Conservation (phyloP, 2,888 invertebrate species). For the Ecdyonurus torrentis region DNA sequence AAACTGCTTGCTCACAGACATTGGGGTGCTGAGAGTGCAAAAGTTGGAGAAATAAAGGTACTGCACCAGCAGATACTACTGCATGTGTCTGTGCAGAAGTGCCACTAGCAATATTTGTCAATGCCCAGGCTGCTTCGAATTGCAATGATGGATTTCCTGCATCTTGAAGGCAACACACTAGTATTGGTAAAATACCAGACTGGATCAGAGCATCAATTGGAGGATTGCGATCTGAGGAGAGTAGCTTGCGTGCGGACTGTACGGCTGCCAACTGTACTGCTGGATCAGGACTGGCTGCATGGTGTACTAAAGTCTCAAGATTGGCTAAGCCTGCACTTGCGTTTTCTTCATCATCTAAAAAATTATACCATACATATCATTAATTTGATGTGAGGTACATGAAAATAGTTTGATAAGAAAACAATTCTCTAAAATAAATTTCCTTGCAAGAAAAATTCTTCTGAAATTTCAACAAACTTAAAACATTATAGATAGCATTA, state of each 20-base stretch:
- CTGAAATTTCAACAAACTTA: no score
- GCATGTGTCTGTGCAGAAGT: slow-evolving; percentile 83
- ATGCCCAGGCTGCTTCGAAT: slow-evolving; percentile 95
- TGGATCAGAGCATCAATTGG: slow-evolving; percentile 92
- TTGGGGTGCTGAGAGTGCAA: slow-evolving; percentile 87
- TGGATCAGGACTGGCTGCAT: slow-evolving; percentile 67
- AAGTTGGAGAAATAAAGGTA: slow-evolving; percentile 83
- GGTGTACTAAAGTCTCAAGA: slow-evolving; percentile 67
- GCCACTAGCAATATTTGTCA: slow-evolving; percentile 92
- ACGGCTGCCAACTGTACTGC: slow-evolving; percentile 77
- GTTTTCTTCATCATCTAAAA: slow-evolving; percentile 52
- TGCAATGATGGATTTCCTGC: slow-evolving; percentile 73
- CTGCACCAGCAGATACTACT: slow-evolving; percentile 87
- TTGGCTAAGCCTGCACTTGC: slow-evolving; percentile 47
- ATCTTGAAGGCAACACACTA: slow-evolving; percentile 75
- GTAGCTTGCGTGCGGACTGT: slow-evolving; percentile 84
- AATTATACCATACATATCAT: not conserved
- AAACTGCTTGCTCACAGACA: slow-evolving; percentile 98
- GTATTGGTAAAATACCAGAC: slow-evolving; percentile 86
- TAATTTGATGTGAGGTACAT: no score
- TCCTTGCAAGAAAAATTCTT: no score
- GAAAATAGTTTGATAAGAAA: no score
- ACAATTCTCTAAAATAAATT: no score
- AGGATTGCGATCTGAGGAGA: slow-evolving; percentile 95
- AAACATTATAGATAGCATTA: no score